Conservation (phyloP, 2,113 vertebrate genomes). For the Cricetomys ansorgei region DNA sequence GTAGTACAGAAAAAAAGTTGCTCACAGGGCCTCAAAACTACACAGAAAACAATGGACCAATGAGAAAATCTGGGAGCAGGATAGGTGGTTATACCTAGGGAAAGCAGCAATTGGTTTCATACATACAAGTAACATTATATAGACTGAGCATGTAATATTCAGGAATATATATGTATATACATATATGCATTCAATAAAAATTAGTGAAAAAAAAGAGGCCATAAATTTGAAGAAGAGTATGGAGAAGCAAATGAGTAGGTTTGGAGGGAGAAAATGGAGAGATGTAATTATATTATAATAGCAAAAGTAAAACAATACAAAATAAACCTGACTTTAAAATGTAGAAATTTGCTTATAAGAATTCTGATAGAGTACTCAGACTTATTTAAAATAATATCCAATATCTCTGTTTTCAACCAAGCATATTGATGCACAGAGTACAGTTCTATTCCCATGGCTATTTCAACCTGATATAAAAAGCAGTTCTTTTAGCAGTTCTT, state of each 20-base stretch:
- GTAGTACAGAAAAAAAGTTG: not conserved
- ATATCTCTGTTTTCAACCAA: conserved; percentile 16
- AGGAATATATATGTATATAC: too few species aligned
- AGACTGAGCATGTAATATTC: too few species aligned
- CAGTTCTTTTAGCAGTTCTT: conserved; percentile 18
- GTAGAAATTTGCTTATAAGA: not conserved
- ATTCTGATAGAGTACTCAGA: not conserved
- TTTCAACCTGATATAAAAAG: conserved; percentile 17
- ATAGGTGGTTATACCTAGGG: too few species aligned
- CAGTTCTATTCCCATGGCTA: not conserved
- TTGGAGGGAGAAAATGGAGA: not conserved
- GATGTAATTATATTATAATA: not conserved
- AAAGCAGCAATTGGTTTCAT: too few species aligned
- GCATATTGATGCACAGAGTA: not conserved
- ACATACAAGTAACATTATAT: not conserved
- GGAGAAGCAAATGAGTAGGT: too few species aligned
- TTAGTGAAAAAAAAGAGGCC: not conserved
- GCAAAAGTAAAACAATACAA: not conserved
- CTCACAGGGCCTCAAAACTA: not conserved
- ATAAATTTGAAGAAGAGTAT: too few species aligned
- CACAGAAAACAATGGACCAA: not conserved
- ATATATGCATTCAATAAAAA: not conserved
- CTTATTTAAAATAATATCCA: not conserved
- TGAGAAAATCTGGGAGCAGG: not conserved
- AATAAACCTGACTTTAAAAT: not conserved